Base-by-base conservation (phyloP, 2,888 invertebrate genomes). In the Amorpha juglandis region DNA sequence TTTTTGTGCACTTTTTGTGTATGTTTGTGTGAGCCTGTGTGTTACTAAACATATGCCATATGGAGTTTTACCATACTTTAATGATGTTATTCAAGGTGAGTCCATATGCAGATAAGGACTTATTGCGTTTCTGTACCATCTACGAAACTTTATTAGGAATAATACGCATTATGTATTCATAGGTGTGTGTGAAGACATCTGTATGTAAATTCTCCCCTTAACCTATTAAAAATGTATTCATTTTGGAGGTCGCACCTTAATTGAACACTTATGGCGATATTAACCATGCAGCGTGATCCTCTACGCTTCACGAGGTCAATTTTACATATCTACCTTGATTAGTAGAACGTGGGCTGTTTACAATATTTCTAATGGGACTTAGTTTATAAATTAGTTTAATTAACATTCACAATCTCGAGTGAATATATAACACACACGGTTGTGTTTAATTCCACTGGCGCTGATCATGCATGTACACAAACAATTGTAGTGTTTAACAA, bases 311-410 rank as follows among this genome's bases (percentile, higher is more conserved):
- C 79, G 81, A 82, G 81, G 79, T 77, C 78, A 74, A 71, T 75
- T 74, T 74, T 74, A 78, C 76, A 71, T 72, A 80, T 76, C 77
- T 76, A 75, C 83, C 78, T 80, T 81, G 78, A 77, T 79, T 73
- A 68, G 65, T 62, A 66, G 63, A 69, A 75, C 76, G 82, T 84
- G 78, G 80, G 80, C 67, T 70, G 70, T 55, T 63, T 42, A 42
- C 19, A 38, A 38, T 19, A 42, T 58, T 42, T 6, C 12, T 58
- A 58, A 42, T 58, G 38, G 42, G 9, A 38, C 19, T 68, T 68
- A 51, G 50, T 45, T 67, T 62, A n/a, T 27, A 52, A 48, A 35
- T 64, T 67, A 55, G 21, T 52, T 51, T 69, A 51, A 67, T 68
- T 52, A 62, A 67, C 38, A 45, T 63, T 62, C 48, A 38, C 62